phyloP scores from a whole-genome alignment of 2,113 vertebrate species.

The Scomber japonicus region DNA sequence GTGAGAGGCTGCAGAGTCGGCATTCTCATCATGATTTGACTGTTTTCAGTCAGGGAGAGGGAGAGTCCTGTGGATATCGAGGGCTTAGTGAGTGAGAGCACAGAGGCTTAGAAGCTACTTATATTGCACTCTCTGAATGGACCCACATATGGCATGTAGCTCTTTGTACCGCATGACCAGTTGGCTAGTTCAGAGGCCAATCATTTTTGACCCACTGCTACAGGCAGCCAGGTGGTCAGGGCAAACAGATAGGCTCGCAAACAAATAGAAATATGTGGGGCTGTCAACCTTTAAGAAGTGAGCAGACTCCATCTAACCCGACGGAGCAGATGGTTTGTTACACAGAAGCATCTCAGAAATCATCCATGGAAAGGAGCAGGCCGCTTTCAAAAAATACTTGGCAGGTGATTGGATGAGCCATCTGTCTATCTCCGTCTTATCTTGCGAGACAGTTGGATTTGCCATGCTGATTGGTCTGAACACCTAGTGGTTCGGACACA shows the following conservation, averaged over 20 bases:
- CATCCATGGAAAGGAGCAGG: no score
- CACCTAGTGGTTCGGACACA: no score
- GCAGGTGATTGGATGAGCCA: no score
- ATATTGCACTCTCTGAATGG: constrained; percentile 15
- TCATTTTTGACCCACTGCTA: constrained; percentile 6
- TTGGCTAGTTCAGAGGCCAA: constrained; percentile 20
- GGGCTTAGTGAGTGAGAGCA: constrained; percentile 27
- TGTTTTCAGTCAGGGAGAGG: not conserved
- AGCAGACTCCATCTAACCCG: constrained; percentile 4
- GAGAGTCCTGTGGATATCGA: not conserved
- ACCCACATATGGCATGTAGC: constrained; percentile 25
- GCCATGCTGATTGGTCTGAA: no score
- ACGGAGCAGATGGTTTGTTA: no score
- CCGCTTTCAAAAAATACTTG: no score
- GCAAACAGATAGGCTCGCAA: not conserved
- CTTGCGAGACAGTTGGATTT: no score
- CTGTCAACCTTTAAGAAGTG: constrained; percentile 21
- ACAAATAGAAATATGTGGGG: constrained; percentile 15
- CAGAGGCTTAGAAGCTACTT: constrained; percentile 22
- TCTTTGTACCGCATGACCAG: constrained; percentile 34
- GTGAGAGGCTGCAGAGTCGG: not conserved
- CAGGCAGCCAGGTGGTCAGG: constrained; percentile 14
- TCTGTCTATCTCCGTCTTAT: no score
- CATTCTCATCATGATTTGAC: not conserved
- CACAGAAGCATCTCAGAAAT: no score